Evolutionary conservation across 2,888 invertebrate species (phyloP).

Genomic region (Caenorhabditis sinica): DNA sequence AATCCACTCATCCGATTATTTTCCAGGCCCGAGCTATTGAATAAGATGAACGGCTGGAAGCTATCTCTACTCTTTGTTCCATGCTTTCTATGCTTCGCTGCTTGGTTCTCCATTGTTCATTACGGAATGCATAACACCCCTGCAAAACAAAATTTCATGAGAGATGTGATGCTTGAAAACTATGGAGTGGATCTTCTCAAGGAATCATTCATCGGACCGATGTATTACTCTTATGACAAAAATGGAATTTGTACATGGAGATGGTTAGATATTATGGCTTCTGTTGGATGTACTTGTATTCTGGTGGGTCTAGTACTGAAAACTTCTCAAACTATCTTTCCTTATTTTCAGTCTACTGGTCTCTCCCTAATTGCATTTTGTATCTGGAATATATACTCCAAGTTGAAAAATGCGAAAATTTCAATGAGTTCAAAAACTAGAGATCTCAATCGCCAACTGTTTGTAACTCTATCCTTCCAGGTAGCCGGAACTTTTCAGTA

Average conservation of each 20-base stretch:
- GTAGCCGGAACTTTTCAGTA: background rate
- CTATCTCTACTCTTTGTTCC: conserved; percentile 35
- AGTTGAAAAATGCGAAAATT: conserved; percentile 3
- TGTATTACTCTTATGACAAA: conserved; percentile 31
- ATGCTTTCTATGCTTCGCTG: conserved; percentile 27
- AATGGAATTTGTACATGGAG: conserved; percentile 2
- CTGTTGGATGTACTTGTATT: conserved; percentile 26
- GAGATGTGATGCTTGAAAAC: conserved; percentile 7
- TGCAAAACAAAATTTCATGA: conserved; percentile 37
- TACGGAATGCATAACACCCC: conserved; percentile 38
- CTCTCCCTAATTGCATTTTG: conserved; percentile 35
- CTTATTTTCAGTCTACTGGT: conserved; percentile 9
- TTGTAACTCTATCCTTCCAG: conserved; percentile 41
- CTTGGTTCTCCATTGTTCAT: conserved; percentile 29
- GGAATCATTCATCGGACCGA: conserved; percentile 38
- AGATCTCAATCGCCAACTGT: conserved; percentile 44
- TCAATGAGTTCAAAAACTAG: conserved; percentile 38
- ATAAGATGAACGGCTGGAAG: background rate
- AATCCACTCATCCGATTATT: background rate
- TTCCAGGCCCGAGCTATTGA: conserved; percentile 23
- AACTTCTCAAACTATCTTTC: background rate
- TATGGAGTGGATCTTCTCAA: conserved; percentile 23
- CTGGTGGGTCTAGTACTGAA: background rate
- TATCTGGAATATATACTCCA: conserved; percentile 14
- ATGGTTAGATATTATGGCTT: conserved; percentile 26